phyloP scores from a whole-genome alignment of 2,797 vertebrate genomes.

The Myioborus melanocephalus region DNA sequence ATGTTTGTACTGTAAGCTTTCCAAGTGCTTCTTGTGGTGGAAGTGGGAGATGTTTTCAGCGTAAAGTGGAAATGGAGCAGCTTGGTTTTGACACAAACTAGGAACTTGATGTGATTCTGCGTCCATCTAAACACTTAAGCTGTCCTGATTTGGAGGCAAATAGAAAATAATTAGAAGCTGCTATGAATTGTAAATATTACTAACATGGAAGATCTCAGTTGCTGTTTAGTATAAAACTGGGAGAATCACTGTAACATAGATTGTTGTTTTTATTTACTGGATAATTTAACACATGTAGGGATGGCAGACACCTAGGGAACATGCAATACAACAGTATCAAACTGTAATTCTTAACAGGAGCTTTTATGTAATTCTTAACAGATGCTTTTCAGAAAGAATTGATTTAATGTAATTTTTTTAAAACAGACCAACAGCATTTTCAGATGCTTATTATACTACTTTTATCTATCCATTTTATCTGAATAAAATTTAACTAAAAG shows the following conservation, averaged over 20 bases:
- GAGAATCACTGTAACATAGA: background rate
- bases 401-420: background rate
- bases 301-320: background rate
- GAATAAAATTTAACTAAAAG: background rate
- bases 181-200: background rate
- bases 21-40: background rate
- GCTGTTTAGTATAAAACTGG: background rate
- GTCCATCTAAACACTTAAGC: background rate
- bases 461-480: background rate
- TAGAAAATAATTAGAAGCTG: background rate
- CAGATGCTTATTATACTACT: background rate
- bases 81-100: slow-evolving; percentile 5
- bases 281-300: background rate
- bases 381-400: background rate
- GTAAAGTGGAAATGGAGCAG: slow-evolving; percentile 1
- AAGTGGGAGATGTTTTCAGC: slow-evolving; percentile 9
- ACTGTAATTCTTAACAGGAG: background rate
- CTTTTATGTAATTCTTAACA: background rate
- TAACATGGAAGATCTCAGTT: background rate
- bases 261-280: background rate
- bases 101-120: background rate
- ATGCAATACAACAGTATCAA: background rate
- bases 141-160: background rate
- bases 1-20: background rate
- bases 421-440: background rate